These are phyloP conservation scores for Ophraella communa DNA, from an alignment of 2,888 invertebrate species.

Conservation along the genomic window DNA sequence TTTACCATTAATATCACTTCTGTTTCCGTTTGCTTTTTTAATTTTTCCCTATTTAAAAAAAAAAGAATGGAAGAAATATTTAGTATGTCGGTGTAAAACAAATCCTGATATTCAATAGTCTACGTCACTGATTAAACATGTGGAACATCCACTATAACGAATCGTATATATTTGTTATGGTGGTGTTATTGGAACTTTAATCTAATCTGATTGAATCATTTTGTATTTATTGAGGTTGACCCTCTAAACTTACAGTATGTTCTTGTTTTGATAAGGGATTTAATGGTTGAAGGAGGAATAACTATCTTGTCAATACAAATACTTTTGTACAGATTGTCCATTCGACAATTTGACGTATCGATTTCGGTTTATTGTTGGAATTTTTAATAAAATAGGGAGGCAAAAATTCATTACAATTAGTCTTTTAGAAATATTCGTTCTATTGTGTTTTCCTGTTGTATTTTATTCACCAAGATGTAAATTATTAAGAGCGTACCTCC, in stretches of 20 bases:
- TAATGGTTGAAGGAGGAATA: constrained; percentile 33
- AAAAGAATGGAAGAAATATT: no score
- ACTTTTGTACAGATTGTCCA: neutral
- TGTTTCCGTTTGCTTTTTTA: no score
- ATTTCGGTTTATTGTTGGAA: neutral
- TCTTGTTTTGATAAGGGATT: constrained; percentile 50
- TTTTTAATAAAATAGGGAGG: neutral
- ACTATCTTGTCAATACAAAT: constrained; percentile 33
- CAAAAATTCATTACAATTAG: no score
- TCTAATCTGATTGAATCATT: constrained; percentile 54
- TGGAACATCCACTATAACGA: constrained; percentile 39
- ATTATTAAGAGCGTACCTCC: no score
- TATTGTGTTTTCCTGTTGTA: no score
- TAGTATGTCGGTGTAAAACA: no score
- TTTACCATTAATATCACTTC: no score
- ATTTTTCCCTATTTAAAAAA: no score
- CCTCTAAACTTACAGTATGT: constrained; percentile 43
- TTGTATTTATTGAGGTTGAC: constrained; percentile 50
- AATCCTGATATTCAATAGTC: neutral
- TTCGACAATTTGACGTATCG: neutral
- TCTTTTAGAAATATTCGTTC: no score
- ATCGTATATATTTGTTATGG: constrained; percentile 52
- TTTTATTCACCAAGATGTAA: no score
- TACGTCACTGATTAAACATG: constrained; percentile 25
- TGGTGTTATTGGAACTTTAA: constrained; percentile 53